A percentile compares a stretch with the other conserved stretches of the same genome.
These are phyloP conservation scores for Setophaga petechia DNA, from an alignment of 2,113 vertebrate species.

Conservation along the genomic window DNA sequence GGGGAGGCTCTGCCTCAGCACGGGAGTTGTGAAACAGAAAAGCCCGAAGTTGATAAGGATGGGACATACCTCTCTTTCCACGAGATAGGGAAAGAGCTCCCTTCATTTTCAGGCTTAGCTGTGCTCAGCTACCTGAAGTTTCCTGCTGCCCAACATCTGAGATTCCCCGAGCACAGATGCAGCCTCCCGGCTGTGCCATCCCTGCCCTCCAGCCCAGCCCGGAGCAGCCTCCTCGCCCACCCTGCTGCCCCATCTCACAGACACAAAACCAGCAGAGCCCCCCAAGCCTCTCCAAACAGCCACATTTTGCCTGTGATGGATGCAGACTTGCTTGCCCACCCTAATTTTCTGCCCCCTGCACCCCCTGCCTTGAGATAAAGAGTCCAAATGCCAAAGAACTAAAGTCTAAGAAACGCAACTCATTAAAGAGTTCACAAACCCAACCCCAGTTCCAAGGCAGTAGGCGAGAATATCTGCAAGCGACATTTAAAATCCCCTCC, in stretches of 20 bases:
- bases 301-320: neutral
- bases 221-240: neutral
- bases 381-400: neutral
- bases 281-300: neutral
- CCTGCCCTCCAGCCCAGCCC: neutral
- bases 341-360: neutral
- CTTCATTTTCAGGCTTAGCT: neutral
- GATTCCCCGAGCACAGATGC: neutral
- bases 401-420: neutral
- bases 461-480: neutral
- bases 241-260: neutral
- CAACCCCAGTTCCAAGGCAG: neutral
- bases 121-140: neutral
- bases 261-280: neutral
- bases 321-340: neutral
- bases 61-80: neutral
- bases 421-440: neutral
- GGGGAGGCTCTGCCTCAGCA: neutral
- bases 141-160: neutral
- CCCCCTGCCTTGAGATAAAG: neutral
- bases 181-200: neutral
- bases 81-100: neutral
- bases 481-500: slow-evolving; percentile 18
- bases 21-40: neutral
- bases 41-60: neutral